Conservation (phyloP, 2,797 vertebrate genomes). For the Uromys caudimaculatus region DNA sequence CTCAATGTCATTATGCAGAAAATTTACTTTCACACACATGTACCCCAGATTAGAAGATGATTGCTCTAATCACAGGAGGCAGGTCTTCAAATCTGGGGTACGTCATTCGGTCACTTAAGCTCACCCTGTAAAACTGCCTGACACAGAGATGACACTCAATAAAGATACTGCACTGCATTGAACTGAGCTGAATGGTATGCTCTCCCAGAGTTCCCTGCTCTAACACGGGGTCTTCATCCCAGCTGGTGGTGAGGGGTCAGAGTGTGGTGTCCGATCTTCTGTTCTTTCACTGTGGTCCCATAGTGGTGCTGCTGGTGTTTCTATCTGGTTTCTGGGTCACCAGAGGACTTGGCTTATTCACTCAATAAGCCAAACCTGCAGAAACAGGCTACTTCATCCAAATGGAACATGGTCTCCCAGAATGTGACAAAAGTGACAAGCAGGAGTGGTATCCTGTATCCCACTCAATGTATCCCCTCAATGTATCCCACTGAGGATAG, state of each 20-base stretch:
- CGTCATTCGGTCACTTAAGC: not conserved
- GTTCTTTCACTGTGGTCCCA: not conserved
- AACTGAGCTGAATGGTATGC: not conserved
- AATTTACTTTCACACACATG: not conserved
- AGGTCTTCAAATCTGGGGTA: not conserved
- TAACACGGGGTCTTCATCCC: not conserved
- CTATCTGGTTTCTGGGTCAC: not conserved
- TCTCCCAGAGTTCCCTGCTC: not conserved
- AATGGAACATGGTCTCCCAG: not conserved
- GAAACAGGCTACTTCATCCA: not conserved
- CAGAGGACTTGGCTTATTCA: not conserved
- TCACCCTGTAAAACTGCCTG: not conserved
- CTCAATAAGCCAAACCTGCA: not conserved
- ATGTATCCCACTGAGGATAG: not conserved
- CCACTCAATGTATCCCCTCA: too few relatives aligned
- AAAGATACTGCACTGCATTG: not conserved
- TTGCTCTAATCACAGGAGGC: not conserved
- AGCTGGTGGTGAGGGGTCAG: not conserved
- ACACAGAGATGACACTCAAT: not conserved
- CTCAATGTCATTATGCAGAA: not conserved
- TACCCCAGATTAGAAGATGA: not conserved
- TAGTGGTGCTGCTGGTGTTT: not conserved
- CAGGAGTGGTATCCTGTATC: not conserved
- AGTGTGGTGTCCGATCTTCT: not conserved
- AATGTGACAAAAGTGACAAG: not conserved